These are phyloP conservation scores for Ceratitis capitata DNA, from an alignment of 1,140 invertebrate genomes.

Conservation along the genomic window DNA sequence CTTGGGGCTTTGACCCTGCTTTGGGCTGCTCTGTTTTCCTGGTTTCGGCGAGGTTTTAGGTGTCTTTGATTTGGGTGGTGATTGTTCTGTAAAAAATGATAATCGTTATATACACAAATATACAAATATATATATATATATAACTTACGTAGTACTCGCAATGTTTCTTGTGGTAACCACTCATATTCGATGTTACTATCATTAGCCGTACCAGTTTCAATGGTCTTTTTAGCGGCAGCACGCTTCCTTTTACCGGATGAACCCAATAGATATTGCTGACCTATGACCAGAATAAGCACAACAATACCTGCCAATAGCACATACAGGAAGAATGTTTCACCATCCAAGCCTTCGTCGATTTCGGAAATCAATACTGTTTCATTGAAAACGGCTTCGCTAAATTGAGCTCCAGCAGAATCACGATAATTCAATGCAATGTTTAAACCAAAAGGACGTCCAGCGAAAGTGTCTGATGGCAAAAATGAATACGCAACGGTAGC, in stretches of 20 bases:
- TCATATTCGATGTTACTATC: conserved; percentile 96
- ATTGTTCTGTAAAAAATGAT: conserved; percentile 70
- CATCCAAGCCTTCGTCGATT: conserved; percentile 95
- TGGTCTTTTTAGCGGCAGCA: conserved; percentile 70
- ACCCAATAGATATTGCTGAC: conserved; percentile 89
- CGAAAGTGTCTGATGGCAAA: conserved; percentile 93
- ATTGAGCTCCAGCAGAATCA: conserved; percentile 77
- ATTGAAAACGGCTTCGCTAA: conserved; percentile 95
- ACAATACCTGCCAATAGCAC: conserved; percentile 90
- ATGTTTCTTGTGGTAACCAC: conserved; percentile 93
- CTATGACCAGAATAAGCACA: conserved; percentile 86
- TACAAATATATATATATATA: not conserved
- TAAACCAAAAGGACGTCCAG: conserved; percentile 94
- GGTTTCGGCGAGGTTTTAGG: conserved; percentile 67
- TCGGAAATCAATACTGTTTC: conserved; percentile 98
- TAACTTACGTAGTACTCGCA: conserved; percentile 84
- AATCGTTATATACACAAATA: not conserved
- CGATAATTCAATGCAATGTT: conserved; percentile 94
- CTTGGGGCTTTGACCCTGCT: conserved; percentile 71
- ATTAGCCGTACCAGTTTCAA: conserved; percentile 85
- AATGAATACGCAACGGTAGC: conserved; percentile 96
- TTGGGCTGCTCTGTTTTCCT: conserved; percentile 63
- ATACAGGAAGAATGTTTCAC: conserved; percentile 98
- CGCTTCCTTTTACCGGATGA: conserved; percentile 69
- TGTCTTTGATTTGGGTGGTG: conserved; percentile 64